Conservation (phyloP, 2,113 vertebrate genomes). For the Scolopax mira region DNA sequence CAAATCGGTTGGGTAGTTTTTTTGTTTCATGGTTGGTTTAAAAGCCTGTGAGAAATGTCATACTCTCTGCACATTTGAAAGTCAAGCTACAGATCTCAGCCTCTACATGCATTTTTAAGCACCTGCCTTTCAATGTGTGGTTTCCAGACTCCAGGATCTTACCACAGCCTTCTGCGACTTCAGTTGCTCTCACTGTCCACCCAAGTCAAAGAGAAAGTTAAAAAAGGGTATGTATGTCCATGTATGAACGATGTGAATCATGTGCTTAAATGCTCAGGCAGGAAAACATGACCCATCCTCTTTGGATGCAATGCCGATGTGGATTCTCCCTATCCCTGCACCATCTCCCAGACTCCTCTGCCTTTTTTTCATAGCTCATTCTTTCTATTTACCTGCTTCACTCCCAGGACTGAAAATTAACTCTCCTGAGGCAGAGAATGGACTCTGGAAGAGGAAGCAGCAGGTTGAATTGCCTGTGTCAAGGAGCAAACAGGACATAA, state of each 20-base stretch:
- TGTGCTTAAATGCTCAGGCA: neutral
- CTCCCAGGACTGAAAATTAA: fast-evolving
- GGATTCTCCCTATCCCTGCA: neutral
- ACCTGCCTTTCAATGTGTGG: neutral
- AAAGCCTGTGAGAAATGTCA: neutral
- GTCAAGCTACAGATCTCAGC: neutral
- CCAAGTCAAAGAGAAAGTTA: neutral
- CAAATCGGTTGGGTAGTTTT: neutral
- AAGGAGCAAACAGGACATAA: neutral
- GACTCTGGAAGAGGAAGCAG: neutral
- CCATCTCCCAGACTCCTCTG: neutral
- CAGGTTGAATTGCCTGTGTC: neutral
- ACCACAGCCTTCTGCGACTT: neutral
- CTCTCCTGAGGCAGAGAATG: neutral
- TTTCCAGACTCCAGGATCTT: neutral
- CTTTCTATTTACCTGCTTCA: neutral
- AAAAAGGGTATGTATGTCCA: fast-evolving
- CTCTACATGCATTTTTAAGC: neutral
- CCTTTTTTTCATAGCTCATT: neutral
- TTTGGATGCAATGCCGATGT: fast-evolving
- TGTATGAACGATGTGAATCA: neutral
- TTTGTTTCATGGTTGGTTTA: neutral
- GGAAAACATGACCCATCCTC: neutral
- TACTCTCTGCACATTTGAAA: neutral
- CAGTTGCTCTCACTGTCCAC: neutral